Base-by-base conservation (phyloP, 2,888 invertebrate genomes). In the Tuberolachnus salignus region DNA sequence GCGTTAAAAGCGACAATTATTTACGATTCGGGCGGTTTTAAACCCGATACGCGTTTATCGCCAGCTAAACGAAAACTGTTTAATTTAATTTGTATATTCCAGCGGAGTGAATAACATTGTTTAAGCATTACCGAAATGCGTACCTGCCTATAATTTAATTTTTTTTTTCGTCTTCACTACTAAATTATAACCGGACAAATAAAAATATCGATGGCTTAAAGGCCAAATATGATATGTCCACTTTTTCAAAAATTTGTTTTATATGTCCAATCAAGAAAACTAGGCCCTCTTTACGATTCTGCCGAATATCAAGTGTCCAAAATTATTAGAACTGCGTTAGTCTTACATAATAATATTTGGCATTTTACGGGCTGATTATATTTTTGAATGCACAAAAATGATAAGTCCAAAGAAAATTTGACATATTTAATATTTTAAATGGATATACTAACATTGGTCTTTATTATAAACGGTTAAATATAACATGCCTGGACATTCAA, bases 321-420 rank as follows among this genome's bases (percentile, higher is more conserved):
- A 55, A 55, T 21, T 55, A 55, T 55, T 21, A 19, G 21, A 21
- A 55, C 9, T 55, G 55, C 21, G 19, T 21, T 21, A 55, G 19
- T 55, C 19, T 21, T 55, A 55, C 19, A 55, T 55, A 55, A 55
- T 11, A 55, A 55, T 55, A 55, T 55, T 55, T 55, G 21, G 2
- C 21, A 55, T 55, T 55, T 55, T 55, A 55, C 55, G 11, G 19
- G 55, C 55, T 55, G 19, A 55, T 55, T 19, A 55, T 55, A 53
- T 55, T 55, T 21, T 21, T 55, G 55, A 55, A 55, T 55, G 55
- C 19, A 55, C 19, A 19, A 55, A 55, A 55, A 55, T 55, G 10
- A 55, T 55, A 55, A 55, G 3, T 51, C 16, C 16, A 16, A 51
- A 51, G 16, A 51, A 51, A n/a, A 16, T 3, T 3, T 51, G 9